phyloP scores from a whole-genome alignment of 2,113 vertebrate species.

The Varanus salvator region DNA sequence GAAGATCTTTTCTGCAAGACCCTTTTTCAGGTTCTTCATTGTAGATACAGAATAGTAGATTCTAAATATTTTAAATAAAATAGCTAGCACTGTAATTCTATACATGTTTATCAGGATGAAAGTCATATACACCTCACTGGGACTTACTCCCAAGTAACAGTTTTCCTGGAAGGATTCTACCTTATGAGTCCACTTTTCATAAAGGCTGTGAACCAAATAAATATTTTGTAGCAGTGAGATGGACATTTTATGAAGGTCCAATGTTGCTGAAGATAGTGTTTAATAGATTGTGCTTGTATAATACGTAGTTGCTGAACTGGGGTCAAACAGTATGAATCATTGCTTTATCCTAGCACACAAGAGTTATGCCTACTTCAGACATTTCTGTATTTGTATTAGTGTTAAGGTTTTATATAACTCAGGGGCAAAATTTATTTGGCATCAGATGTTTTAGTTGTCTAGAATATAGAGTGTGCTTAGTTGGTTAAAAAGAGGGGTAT shows the following conservation, averaged over 20 bases:
- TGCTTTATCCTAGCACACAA: neutral
- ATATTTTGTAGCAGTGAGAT: neutral
- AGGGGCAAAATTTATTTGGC: neutral
- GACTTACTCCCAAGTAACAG: neutral
- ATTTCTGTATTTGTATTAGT: neutral
- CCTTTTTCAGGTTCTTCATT: neutral
- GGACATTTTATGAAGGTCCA: neutral
- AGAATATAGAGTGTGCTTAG: neutral
- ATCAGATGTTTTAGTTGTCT: neutral
- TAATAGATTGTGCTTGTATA: neutral
- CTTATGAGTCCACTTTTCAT: neutral
- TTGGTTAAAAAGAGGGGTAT: no score
- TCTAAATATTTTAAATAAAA: neutral
- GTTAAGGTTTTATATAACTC: neutral
- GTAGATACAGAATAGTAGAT: neutral
- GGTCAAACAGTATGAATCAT: neutral
- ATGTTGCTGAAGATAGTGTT: neutral
- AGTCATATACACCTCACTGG: neutral
- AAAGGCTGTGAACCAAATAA: neutral
- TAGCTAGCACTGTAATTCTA: neutral
- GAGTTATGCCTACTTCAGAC: neutral
- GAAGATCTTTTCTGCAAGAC: neutral
- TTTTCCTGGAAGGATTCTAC: neutral
- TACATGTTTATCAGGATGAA: neutral
- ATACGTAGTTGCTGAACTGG: neutral